Conservation (phyloP, 2,797 vertebrate species). For the Enteromius mattozi region DNA sequence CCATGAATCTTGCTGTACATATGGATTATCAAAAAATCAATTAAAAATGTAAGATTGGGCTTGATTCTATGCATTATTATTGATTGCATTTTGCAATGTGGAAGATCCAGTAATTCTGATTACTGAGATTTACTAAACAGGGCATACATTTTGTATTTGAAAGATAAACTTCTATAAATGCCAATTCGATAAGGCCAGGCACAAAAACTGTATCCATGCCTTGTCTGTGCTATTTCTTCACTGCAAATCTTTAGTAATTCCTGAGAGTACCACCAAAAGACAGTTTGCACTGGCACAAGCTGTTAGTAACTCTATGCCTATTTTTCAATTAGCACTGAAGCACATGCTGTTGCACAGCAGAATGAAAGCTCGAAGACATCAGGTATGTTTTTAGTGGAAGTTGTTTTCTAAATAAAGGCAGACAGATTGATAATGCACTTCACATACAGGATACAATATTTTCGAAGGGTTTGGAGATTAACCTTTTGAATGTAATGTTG, state of each 20-base stretch:
- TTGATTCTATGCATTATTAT: too few species aligned
- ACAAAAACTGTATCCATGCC: neutral
- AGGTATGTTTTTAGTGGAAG: neutral
- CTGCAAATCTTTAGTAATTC: neutral
- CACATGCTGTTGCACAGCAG: neutral
- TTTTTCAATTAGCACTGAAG: neutral
- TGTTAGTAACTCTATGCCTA: neutral
- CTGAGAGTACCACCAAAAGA: neutral
- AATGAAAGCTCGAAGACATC: neutral
- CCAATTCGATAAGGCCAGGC: neutral
- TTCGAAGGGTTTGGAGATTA: conserved; percentile 53
- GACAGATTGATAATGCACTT: conserved; percentile 25
- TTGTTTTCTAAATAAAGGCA: conserved; percentile 4
- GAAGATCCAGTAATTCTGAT: neutral
- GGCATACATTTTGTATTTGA: neutral
- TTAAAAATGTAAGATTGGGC: too few species aligned
- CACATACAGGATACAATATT: conserved; percentile 43
- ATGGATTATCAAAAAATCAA: neutral
- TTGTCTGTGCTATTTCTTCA: too few species aligned
- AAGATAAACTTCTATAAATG: neutral
- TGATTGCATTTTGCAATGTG: neutral
- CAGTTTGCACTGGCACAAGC: neutral
- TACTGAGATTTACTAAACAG: neutral
- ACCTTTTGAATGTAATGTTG: conserved; percentile 58
- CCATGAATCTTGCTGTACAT: neutral